Evolutionary conservation across 2,888 invertebrate genomes (phyloP), one percentile per base, ranked within the genome.

Genomic region (Seira ritae): DNA sequence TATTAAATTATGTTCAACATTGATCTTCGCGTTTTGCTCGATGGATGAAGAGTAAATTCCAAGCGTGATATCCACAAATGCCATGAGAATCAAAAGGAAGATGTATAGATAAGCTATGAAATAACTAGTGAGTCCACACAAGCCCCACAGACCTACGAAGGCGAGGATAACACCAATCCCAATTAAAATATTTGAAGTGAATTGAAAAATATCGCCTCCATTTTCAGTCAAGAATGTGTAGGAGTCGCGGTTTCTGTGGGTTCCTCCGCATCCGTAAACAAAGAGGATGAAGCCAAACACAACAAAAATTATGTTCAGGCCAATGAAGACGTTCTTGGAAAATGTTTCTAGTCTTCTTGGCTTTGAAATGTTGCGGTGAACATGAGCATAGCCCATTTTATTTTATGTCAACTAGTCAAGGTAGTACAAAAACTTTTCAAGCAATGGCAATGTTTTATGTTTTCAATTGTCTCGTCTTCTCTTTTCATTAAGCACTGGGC

Each of bases 261-360:
- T 60, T 15, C 74, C 80, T 2, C 80, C 74, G 17, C 55, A 37
- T 17, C 80, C 80, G 20, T 69, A 80, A 23, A 80, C 31, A 46
- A 80, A 46, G 12, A 80, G 69, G 19, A 80, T 74, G 20, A 80
- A 80, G 0, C 80, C 74, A 65, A 80, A 80, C 6, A 80, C 74
- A 15, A 80, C 42, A 74, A 74, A 80, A 15, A 69, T 74, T 1
- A 65, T 73, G 75, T 80, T 80, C 6, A 80, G 69, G 0, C 31
- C 62, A 10, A 80, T 24, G 15, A 75, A 15, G 17, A 74, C 17
- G 20, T 74, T 80, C 62, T 74, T 80, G 0, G 78, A 78, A 24
- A 78, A 46, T 66, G 71, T 71, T 46, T 78, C 71, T 0, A 78
- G 17, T 55, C 55, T 71, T 1, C 55, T 31, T 6, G 78, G 71